Evolutionary conservation across 2,797 vertebrate species (phyloP).

Genomic region (Sternotherus odoratus): DNA sequence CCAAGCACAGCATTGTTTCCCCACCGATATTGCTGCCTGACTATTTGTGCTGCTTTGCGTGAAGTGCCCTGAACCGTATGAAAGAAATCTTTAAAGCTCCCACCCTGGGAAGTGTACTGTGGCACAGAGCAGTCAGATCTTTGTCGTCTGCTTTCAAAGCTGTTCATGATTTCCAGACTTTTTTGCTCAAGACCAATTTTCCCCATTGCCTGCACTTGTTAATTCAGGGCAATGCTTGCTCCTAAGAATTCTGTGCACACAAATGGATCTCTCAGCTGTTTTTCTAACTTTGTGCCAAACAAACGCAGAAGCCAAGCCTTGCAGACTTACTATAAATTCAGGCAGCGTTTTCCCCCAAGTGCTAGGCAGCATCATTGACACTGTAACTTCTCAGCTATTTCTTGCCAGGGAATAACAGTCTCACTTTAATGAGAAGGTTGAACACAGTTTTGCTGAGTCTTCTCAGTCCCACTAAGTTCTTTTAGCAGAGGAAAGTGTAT

Average conservation of each 20-base stretch:
- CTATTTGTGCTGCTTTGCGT: not conserved
- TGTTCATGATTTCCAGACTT: not conserved
- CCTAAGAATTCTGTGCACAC: constrained; percentile 61
- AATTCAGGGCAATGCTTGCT: not conserved
- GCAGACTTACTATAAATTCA: constrained; percentile 45
- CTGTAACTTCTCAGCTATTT: constrained; percentile 55
- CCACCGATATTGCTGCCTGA: not conserved
- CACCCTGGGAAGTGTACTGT: not conserved
- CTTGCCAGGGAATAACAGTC: constrained; percentile 45
- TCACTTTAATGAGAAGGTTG: constrained; percentile 50
- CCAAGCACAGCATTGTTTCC: not conserved
- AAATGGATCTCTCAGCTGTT: constrained; percentile 69
- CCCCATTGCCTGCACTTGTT: not conserved
- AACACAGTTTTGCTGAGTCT: not conserved
- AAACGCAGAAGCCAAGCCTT: constrained; percentile 51
- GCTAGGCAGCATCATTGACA: constrained; percentile 46
- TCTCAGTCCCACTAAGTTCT: not conserved
- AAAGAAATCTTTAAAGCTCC: not conserved
- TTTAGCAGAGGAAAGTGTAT: not conserved
- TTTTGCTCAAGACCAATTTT: not conserved
- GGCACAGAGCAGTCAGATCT: not conserved
- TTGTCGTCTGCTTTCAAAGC: not conserved
- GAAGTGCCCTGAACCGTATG: not conserved
- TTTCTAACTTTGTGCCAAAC: constrained; percentile 60
- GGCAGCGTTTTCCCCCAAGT: constrained; percentile 24